A percentile compares a stretch with the other conserved stretches of the same genome.
These are phyloP conservation scores for Byasa hedistus DNA, from an alignment of 2,888 invertebrate genomes.

Conservation along the genomic window DNA sequence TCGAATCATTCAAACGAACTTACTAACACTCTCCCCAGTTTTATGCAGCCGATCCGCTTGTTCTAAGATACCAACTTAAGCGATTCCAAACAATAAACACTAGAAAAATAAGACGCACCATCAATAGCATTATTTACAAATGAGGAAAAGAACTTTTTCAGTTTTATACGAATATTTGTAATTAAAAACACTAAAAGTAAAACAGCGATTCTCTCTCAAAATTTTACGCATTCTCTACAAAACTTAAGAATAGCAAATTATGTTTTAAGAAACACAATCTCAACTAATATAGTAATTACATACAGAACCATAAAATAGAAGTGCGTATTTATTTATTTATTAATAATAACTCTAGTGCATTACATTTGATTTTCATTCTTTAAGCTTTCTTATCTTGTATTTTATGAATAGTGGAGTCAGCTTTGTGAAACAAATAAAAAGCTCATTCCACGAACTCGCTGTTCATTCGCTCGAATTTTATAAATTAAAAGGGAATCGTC, in stretches of 20 bases:
- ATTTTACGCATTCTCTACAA: too few relatives aligned
- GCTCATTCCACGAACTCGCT: background rate
- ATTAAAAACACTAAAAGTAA: too few relatives aligned
- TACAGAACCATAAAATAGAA: too few relatives aligned
- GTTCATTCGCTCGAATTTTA: constrained; percentile 32
- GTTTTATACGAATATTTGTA: too few relatives aligned
- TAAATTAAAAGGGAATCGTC: constrained; percentile 35
- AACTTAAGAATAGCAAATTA: too few relatives aligned
- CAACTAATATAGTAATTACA: too few relatives aligned
- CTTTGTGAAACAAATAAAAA: too few relatives aligned
- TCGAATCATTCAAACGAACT: constrained; percentile 75
- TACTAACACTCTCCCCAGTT: constrained; percentile 66
- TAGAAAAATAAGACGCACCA: background rate
- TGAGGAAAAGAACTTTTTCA: background rate
- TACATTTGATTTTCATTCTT: too few relatives aligned
- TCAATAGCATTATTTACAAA: background rate
- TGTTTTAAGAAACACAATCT: too few relatives aligned
- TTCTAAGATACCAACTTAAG: constrained; percentile 41
- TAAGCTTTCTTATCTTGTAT: background rate
- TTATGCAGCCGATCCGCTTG: constrained; percentile 54
- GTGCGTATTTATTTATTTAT: too few relatives aligned
- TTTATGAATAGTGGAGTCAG: background rate
- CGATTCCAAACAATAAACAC: constrained; percentile 7
- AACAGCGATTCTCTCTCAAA: too few relatives aligned
- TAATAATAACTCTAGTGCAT: too few relatives aligned